Evolutionary conservation across 2,888 invertebrate genomes (phyloP), one percentile per base, ranked within the genome.

Genomic region (Ichneumoninae sp.): DNA sequence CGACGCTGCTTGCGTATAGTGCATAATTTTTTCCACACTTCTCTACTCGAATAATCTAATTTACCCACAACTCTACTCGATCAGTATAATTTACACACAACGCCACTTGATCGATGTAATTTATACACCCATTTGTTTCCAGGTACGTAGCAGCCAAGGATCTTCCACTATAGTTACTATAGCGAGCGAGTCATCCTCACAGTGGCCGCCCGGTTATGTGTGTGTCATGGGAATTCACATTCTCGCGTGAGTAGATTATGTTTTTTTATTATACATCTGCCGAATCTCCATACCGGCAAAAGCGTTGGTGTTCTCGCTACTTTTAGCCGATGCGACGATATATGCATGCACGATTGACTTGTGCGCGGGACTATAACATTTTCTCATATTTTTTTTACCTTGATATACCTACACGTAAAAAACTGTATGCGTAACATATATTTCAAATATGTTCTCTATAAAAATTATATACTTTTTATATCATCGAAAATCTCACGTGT

Each of bases 61-160:
- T 60, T 30, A 26, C 13, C 13, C 10, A 60, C 30, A 60, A 30
- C 60, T 13, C 13, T 10, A 30, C 3, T 60, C 30, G 26, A 60
- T 30, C 13, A 60, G 30, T 30, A 30, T 60, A 30, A 60, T 60
- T 60, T 30, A 13, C 13, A 16, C 44, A 33, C 60, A 33, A 33
- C 60, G 0, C 16, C n/a, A 33, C 5, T 63, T 5, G 30, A 63
- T 33, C 16, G 33, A 33, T 63, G 6, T n/a, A 63, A 63, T 16
- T 22, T 16, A 33, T 33, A 33, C 3, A n/a, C 33, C 60, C 30
- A 30, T 30, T 63, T 63, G n/a, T 33, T 63, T 63, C 22, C 60
- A 63, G 60, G 60, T 63, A 33, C 30, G 60, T 63, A 63, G 52
- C 30, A 30, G 60, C n/a, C 33, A 33, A 63, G 60, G 33, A 33